phyloP scores from a whole-genome alignment of 2,113 vertebrate genomes.

The Psammodynastes pulverulentus region DNA sequence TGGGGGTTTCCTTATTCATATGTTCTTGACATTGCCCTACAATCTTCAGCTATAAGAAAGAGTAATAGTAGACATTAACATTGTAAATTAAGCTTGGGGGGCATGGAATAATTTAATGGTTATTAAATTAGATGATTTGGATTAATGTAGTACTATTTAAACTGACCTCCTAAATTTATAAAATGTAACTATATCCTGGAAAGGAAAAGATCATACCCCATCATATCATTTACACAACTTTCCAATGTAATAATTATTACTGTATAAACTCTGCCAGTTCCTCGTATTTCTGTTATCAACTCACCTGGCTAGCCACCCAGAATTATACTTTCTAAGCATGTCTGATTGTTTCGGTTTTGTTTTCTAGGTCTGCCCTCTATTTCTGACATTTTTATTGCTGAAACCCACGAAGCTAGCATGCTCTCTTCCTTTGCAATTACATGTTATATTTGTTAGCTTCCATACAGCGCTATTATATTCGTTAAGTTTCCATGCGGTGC shows the following conservation, averaged over 20 bases:
- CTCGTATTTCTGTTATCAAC: fast-evolving
- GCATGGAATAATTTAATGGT: background rate
- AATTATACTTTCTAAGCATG: background rate
- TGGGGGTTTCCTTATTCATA: background rate
- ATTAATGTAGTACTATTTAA: background rate
- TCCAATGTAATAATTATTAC: background rate
- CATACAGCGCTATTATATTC: background rate
- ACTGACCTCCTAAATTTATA: background rate
- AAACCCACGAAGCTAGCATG: background rate
- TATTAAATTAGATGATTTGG: background rate
- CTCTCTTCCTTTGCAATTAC: background rate
- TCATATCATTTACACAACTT: background rate
- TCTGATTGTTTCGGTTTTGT: background rate
- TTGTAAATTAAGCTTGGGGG: background rate
- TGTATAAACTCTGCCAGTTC: background rate
- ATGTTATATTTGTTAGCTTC: background rate
- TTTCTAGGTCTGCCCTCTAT: background rate
- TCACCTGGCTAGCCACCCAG: background rate
- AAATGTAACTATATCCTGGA: background rate
- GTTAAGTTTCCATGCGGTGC: background rate
- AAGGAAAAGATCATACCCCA: background rate
- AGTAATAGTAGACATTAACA: background rate
- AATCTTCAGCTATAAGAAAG: background rate
- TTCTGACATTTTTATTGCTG: background rate
- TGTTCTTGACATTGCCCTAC: background rate